Percentiles rank a stretch among this genome's conserved stretches.
These are phyloP conservation scores for Protodeltote pygarga DNA, from an alignment of 2,888 invertebrate genomes.

Conservation along the genomic window DNA sequence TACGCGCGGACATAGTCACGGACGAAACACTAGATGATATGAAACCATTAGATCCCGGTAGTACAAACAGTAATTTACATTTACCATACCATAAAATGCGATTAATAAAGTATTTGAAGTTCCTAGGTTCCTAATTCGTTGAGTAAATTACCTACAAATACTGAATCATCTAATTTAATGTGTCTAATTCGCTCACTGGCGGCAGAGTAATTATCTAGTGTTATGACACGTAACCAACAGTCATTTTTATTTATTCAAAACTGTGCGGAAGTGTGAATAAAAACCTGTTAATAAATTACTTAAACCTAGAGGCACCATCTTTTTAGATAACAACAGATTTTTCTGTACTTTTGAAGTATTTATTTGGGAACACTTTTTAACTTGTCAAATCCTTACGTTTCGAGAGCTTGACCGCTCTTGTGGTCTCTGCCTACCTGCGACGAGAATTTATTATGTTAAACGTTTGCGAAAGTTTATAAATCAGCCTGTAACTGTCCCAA, in stretches of 20 bases:
- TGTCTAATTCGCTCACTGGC: slow-evolving; percentile 1
- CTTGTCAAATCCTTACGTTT: too few relatives aligned
- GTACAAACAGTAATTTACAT: too few relatives aligned
- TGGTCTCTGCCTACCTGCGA: too few relatives aligned
- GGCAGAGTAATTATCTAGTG: slow-evolving; percentile 13
- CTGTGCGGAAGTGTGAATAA: slow-evolving; percentile 12
- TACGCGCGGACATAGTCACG: not conserved
- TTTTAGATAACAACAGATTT: not conserved
- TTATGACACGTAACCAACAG: slow-evolving; percentile 22
- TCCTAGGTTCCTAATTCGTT: not conserved
- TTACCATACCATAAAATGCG: not conserved
- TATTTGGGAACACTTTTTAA: too few relatives aligned
- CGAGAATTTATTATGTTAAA: too few relatives aligned
- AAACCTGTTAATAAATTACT: slow-evolving; percentile 10
- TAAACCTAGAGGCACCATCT: not conserved
- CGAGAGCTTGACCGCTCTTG: too few relatives aligned
- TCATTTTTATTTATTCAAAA: slow-evolving; percentile 11
- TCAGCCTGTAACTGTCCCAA: too few relatives aligned
- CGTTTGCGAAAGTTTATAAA: too few relatives aligned
- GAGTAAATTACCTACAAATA: not conserved
- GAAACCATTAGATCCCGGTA: too few relatives aligned
- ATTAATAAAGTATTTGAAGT: too few relatives aligned
- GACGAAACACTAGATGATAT: too few relatives aligned
- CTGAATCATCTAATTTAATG: not conserved
- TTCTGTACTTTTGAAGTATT: too few relatives aligned